Percentiles rank a stretch among this genome's conserved stretches.
These are phyloP conservation scores for Dolichotis patagonum DNA, from an alignment of 2,113 vertebrate species.

Conservation along the genomic window DNA sequence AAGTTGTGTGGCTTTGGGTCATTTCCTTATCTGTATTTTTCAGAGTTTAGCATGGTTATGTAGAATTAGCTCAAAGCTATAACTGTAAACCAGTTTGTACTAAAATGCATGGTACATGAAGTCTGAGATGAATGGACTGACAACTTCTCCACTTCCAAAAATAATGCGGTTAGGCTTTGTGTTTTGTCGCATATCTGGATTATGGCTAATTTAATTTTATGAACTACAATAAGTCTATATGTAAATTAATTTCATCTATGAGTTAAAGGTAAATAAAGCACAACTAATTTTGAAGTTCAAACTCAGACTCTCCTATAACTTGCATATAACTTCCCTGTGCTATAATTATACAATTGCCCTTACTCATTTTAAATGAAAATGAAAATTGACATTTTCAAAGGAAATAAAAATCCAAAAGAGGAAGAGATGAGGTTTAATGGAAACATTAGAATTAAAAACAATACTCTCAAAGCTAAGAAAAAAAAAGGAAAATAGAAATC, in stretches of 20 bases:
- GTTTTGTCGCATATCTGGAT: not conserved
- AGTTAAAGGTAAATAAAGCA: slow-evolving; percentile 38
- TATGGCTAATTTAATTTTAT: slow-evolving; percentile 42
- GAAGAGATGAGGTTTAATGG: slow-evolving; percentile 15
- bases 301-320: not conserved
- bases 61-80: not conserved
- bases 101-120: not conserved
- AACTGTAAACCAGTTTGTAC: not conserved
- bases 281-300: slow-evolving; percentile 40
- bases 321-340: not conserved
- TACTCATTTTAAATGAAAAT: slow-evolving; percentile 37
- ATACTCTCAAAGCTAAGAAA: not conserved
- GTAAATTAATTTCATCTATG: not conserved
- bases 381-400: slow-evolving; percentile 32
- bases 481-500: not conserved
- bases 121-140: not conserved
- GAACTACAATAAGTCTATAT: not conserved
- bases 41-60: not conserved
- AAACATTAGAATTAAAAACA: slow-evolving; percentile 31
- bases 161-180: not conserved
- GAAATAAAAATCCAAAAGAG: slow-evolving; percentile 53
- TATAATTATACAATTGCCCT: not conserved
- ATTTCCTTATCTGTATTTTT: not conserved
- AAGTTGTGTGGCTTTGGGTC: not conserved
- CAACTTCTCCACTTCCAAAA: not conserved